Conservation (phyloP, 2,888 invertebrate species). For the Hybos culiciformis region DNA sequence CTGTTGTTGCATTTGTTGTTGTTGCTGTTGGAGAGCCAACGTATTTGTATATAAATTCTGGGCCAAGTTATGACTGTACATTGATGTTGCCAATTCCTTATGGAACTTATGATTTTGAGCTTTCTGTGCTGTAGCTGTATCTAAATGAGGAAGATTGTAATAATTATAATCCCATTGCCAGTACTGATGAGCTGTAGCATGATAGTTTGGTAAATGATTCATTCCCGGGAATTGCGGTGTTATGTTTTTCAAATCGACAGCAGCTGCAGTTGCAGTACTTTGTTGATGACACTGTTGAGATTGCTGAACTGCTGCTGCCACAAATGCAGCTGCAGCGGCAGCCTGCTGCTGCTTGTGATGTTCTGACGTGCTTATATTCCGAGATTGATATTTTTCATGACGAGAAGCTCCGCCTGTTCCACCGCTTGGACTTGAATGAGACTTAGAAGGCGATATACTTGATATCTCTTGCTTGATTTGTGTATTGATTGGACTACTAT, state of each 20-base stretch:
- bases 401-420: conserved; percentile 1
- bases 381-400: conserved; percentile 12
- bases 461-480: no score
- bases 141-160: conserved; percentile 45
- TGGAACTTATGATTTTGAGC: conserved; percentile 42
- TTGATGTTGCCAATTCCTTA: conserved; percentile 34
- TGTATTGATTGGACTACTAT: no score
- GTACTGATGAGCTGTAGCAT: conserved; percentile 46
- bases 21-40: conserved; percentile 29
- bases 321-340: conserved; percentile 10
- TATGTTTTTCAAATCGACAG: conserved; percentile 41
- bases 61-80: conserved; percentile 33
- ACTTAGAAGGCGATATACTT: no score
- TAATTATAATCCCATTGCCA: conserved; percentile 52
- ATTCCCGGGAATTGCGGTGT: conserved; percentile 44
- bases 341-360: conserved; percentile 1
- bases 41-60: conserved; percentile 33
- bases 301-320: conserved; percentile 12
- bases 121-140: conserved; percentile 41
- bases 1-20: conserved; percentile 21
- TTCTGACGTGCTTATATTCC: conserved; percentile 5
- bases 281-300: no score
- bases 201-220: conserved; percentile 55
- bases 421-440: neutral
- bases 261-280: conserved; percentile 23